Evolutionary conservation across 1,140 invertebrate genomes (phyloP).

Genomic region (Drosophila kurseongensis): DNA sequence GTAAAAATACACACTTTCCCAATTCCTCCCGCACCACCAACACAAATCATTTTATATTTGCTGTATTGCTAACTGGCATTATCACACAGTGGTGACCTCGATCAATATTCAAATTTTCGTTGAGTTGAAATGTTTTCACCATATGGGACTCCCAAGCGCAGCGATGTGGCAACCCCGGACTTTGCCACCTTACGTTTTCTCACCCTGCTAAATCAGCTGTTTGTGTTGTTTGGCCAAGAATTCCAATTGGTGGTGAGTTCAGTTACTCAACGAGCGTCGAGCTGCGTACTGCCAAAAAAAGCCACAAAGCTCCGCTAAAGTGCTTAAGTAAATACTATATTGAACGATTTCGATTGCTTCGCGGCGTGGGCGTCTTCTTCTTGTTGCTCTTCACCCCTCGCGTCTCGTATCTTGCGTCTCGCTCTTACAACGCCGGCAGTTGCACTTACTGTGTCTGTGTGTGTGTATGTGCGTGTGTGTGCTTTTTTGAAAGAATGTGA

Average conservation of each 20-base stretch:
- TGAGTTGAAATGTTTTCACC: too few species aligned
- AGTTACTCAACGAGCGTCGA: constrained; percentile 10
- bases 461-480: constrained; percentile 3
- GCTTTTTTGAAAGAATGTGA: constrained; percentile 17
- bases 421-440: constrained; percentile 22
- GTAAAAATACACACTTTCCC: too few species aligned
- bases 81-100: too few species aligned
- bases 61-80: too few species aligned
- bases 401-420: not conserved
- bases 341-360: constrained; percentile 7
- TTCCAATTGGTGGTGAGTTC: constrained; percentile 11
- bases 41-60: too few species aligned
- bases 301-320: constrained; percentile 8
- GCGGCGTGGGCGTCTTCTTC: constrained; percentile 8
- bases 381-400: not conserved
- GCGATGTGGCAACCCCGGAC: not conserved
- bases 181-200: not conserved
- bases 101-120: too few species aligned
- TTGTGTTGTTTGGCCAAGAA: constrained; percentile 5
- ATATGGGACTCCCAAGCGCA: not conserved
- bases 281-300: constrained; percentile 4
- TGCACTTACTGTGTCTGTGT: constrained; percentile 17
- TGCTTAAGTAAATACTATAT: constrained; percentile 16
- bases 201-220: not conserved
- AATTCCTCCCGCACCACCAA: too few species aligned